Evolutionary conservation across 1,140 invertebrate species (phyloP), one percentile per base, ranked within the genome.

Genomic region (Spodoptera litura): DNA sequence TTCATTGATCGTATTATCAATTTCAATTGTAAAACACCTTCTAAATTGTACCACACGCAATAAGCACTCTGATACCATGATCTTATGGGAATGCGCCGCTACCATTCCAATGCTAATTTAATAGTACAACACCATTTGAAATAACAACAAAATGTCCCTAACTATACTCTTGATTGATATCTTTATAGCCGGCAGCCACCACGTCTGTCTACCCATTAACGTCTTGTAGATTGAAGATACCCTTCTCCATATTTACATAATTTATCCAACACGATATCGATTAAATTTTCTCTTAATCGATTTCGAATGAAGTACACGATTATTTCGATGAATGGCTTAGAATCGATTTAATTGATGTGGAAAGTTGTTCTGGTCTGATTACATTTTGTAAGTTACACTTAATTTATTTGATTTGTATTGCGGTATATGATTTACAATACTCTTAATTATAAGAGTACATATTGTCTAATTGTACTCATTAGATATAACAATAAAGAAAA

Each of bases 81-180:
- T 80, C 62, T 82, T 78, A 78, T 71, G 44, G 61, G 71, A 55
- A 71, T 66, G 70, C 72, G 71, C 64, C 70, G 76, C 73, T 84
- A 83, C 85, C 85, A 88, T 90, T 90, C 83, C 85, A 61, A 90
- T 90, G 88, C 86, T 90, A 90, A 90, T 90, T 88, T 88, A 85
- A 84, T 80, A 64, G 75, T 75, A 64, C 71, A 73, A 53, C 53
- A 70, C 78, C 64, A 78, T 72, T 73, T 25, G 55, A 64, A 52
- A 76, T 64, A 70, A 72, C 80, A 78, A 79, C 80, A 77, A 79
- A 80, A 64, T 68, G 71, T 27, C 61, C 79, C 70, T 78, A 75
- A 79, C 80, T 55, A 53, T 58, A 66, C 25, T 79, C 77, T 83
- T 89, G 88, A 89, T 89, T 87, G 87, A 89, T 89, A 89, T 89